Evolutionary conservation across 2,888 invertebrate genomes (phyloP), one percentile per base, ranked within the genome.

Genomic region (Melieria omissa): DNA sequence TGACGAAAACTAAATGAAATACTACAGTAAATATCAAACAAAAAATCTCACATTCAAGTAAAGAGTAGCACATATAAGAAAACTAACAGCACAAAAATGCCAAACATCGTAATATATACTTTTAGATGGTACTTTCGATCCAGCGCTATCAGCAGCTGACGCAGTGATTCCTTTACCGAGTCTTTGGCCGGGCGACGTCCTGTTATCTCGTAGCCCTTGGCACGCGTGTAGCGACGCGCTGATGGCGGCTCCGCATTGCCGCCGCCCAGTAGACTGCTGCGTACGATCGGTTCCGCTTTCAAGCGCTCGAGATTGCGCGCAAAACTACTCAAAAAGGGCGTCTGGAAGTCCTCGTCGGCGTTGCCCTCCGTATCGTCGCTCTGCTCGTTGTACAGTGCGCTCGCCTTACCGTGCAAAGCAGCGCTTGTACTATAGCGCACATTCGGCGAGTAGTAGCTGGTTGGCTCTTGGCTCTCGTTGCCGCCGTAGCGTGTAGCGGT

Each of bases 111-210:
- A 6, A 86, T 77, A 44, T 82, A 81, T 65, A 80, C 80, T 55
- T 82, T 84, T 3, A 86, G 66, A 47, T 85, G 79, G 71, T 85
- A 86, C 73, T 83, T 81, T 8, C 77, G 80, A 54, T 85, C 82
- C 73, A 86, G 57, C 1, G 82, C 79, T 10, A 67, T 42, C 0
- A 81, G 10, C 9, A 85, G 75, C 47, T 80, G 76, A 7, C 68
- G 74, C 55, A 86, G 82, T 5, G 84, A 80, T 5, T 66, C 54
- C 12, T 55, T 61, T 5, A 70, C 45, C 4, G 71, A 58, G 42
- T 69, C 16, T 1, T 65, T 70, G 9, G 67, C 29, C 10, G 75
- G 60, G 9, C 77, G 77, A 8, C 77, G 74, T 10, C 74, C 69
- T 1, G 55, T 57, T 14, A 69, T 69, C 46, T 63, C 69, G 47